Evolutionary conservation across 2,797 vertebrate species (phyloP).

Genomic region (Anabacerthia variegaticeps): DNA sequence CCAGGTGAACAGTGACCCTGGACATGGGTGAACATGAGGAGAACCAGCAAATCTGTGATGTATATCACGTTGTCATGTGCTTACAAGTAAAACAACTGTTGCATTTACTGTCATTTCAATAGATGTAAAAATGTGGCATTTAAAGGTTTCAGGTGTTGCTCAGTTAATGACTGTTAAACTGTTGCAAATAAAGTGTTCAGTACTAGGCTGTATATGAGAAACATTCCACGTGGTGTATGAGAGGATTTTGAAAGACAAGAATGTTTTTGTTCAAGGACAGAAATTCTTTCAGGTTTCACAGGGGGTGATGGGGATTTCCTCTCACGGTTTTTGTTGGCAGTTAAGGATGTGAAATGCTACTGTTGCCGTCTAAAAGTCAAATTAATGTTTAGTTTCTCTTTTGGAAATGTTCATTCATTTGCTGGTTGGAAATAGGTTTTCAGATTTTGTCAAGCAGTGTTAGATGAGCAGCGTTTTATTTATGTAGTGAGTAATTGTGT

Average conservation of each 20-base stretch:
- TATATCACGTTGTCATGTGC: conserved; percentile 71
- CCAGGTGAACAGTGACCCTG: conserved; percentile 68
- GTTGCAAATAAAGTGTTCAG: conserved; percentile 71
- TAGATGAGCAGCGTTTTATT: conserved; percentile 47
- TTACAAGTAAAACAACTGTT: conserved; percentile 74
- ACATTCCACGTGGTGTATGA: conserved; percentile 77
- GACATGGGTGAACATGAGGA: conserved; percentile 74
- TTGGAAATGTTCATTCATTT: conserved; percentile 64
- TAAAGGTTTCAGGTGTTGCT: conserved; percentile 76
- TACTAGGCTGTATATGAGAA: conserved; percentile 71
- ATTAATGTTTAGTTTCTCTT: conserved; percentile 76
- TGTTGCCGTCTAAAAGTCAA: conserved; percentile 62
- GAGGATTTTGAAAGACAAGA: conserved; percentile 65
- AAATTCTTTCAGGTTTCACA: conserved; percentile 63
- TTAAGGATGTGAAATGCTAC: conserved; percentile 72
- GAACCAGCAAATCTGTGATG: conserved; percentile 80
- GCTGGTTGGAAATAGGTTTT: conserved; percentile 46
- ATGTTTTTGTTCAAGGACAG: conserved; percentile 64
- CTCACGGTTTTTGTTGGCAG: conserved; percentile 63
- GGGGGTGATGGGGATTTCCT: conserved; percentile 62
- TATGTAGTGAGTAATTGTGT: conserved; percentile 48
- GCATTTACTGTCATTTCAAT: conserved; percentile 74
- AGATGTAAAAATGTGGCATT: conserved; percentile 73
- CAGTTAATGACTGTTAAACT: conserved; percentile 79
- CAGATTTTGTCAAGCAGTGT: conserved; percentile 41